Base-by-base conservation (phyloP, 2,797 vertebrate species). In the Sylvia borin region DNA sequence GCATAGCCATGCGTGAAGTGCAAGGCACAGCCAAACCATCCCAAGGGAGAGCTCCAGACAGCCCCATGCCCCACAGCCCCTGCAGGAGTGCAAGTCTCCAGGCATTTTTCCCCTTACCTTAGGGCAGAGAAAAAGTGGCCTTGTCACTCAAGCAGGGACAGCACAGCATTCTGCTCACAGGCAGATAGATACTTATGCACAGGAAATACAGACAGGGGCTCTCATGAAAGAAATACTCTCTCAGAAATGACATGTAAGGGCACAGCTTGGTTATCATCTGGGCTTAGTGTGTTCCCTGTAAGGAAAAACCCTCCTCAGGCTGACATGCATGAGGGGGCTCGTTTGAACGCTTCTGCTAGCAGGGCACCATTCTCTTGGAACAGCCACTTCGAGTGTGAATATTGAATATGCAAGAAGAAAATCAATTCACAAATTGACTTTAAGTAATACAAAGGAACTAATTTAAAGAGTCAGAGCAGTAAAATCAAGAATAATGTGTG, bases 1-100 rank as follows among this genome's bases (percentile, higher is more conserved):
- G 54, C 90, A 96, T 42, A 96, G 73, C 88, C 92, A 88, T 32
- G 90, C 67, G 12, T 88, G 76, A 95, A 93, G 87, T 21, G 29
- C 50, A 72, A 92, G 62, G 51, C 85, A 86, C 0, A 45, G 78
- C 42, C 82, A 67, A 64, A 85, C 24, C 12, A 55, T 53, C 91
- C 66, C 79, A 76, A 65, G 58, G 42, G 50, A 79, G 34, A 50
- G 48, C 9, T 78, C 76, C 42, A 42, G 53, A 57, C 58, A 85
- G 77, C 70, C 68, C 61, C 11, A 0, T 60, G 79, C n/a, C 32
- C 60, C 38, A 36, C 13, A 70, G 68, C 13, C 55, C 36, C 26
- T 7, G 24, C 48, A 55, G 47, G 25, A 31, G 60, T 64, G 40
- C 27, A 71, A 38, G 29, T 43, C 34, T 43, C 67, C 42, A 32